Percentiles rank a stretch among this genome's conserved stretches.
These are phyloP conservation scores for Platycercus adscitus DNA, from an alignment of 2,113 vertebrate genomes.

Conservation along the genomic window DNA sequence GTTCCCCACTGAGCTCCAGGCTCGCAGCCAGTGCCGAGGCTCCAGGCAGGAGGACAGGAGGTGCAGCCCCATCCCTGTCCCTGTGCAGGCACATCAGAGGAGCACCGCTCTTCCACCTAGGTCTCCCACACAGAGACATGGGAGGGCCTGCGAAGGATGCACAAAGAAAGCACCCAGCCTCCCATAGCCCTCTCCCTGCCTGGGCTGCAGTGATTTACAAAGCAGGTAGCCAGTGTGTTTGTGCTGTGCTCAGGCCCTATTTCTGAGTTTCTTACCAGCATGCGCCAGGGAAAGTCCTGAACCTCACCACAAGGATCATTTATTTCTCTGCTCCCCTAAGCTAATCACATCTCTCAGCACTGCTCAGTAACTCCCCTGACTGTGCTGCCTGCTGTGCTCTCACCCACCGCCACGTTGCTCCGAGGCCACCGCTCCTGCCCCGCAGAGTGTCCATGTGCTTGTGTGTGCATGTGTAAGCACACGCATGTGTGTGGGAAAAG, in stretches of 20 bases:
- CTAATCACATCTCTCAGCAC: rapidly evolving
- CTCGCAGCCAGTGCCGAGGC: neutral
- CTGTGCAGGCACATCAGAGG: too few relatives aligned
- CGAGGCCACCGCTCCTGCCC: neutral
- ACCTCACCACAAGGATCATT: neutral
- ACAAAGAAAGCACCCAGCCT: neutral
- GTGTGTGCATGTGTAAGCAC: neutral
- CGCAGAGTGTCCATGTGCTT: rapidly evolving
- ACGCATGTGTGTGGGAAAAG: rapidly evolving
- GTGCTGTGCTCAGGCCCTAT: neutral
- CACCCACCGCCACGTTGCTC: neutral
- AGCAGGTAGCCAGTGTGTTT: neutral
- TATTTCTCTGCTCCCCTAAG: neutral
- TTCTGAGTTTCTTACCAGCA: neutral
- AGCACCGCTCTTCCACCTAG: neutral
- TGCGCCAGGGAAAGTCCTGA: neutral
- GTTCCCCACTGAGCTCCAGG: neutral
- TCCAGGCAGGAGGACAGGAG: neutral
- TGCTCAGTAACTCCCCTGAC: neutral
- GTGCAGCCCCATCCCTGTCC: neutral
- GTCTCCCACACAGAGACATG: rapidly evolving
- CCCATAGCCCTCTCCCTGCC: neutral
- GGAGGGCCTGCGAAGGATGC: neutral
- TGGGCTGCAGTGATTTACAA: neutral
- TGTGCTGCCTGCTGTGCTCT: neutral